These are phyloP conservation scores for Ammospiza maritima DNA, from an alignment of 2,797 vertebrate species.

Conservation along the genomic window DNA sequence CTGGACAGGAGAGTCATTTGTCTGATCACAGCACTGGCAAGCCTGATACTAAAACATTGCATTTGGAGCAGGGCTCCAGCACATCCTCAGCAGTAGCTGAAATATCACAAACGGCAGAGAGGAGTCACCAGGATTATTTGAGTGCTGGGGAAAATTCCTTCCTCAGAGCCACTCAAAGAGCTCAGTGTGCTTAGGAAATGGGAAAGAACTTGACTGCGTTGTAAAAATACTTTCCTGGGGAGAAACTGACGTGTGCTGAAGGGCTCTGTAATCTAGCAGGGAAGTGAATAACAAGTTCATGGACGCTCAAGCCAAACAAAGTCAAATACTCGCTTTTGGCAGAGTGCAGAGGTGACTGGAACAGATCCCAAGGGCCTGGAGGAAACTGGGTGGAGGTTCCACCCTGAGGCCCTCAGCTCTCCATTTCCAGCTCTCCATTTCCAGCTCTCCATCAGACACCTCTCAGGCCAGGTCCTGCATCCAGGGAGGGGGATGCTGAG, in stretches of 20 bases:
- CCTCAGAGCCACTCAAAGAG: neutral
- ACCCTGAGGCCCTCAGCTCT: neutral
- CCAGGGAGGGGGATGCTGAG: neutral
- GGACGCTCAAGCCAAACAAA: constrained; percentile 16
- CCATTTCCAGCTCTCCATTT: neutral
- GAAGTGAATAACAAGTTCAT: constrained; percentile 28
- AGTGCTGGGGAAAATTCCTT: neutral
- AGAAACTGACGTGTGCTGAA: neutral
- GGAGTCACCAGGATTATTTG: neutral
- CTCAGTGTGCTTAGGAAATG: neutral
- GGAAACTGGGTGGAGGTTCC: neutral
- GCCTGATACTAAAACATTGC: neutral
- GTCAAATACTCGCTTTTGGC: neutral
- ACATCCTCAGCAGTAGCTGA: neutral
- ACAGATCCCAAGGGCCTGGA: neutral
- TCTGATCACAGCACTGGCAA: neutral
- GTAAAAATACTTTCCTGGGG: constrained; percentile 10
- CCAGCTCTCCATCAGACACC: neutral
- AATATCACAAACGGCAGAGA: neutral
- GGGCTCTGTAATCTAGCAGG: constrained; percentile 1
- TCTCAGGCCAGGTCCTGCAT: neutral
- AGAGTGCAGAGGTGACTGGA: neutral
- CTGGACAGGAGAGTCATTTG: neutral
- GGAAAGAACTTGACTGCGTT: neutral
- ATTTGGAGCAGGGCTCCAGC: neutral